A percentile compares a stretch with the other conserved stretches of the same genome.
phyloP scores from a whole-genome alignment of 2,888 invertebrate species.

The Acanthosepion lycidas region DNA sequence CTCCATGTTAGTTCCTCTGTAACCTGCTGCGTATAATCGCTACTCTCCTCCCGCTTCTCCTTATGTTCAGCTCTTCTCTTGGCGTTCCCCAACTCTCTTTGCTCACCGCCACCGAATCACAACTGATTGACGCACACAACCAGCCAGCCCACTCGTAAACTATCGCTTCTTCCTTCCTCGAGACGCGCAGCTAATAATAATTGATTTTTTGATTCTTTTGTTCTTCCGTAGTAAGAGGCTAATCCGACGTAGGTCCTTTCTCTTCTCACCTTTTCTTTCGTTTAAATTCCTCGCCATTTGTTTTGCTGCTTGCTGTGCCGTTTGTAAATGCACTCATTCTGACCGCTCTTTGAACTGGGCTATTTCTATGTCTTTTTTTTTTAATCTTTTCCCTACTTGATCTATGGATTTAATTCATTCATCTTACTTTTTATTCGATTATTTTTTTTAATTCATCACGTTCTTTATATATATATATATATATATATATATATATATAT shows the following conservation, averaged over 20 bases:
- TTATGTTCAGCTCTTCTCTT: background rate
- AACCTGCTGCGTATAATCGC: background rate
- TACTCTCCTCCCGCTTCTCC: background rate
- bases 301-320: background rate
- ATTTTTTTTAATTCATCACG: too few species aligned
- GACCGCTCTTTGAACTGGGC: background rate
- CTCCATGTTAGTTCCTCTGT: background rate
- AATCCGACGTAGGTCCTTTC: background rate
- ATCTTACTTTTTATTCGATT: too few species aligned
- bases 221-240: constrained; percentile 33
- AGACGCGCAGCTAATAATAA: constrained; percentile 14
- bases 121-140: background rate
- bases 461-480: too few species aligned
- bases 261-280: background rate
- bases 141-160: constrained; percentile 33
- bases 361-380: background rate
- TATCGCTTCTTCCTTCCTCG: background rate
- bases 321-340: background rate
- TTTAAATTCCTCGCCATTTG: background rate
- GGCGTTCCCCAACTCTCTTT: background rate
- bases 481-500: too few species aligned
- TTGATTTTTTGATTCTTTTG: constrained; percentile 33
- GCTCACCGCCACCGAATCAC: background rate
- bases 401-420: too few species aligned
- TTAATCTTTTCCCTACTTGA: too few species aligned